These are phyloP conservation scores for Ascaphus truei DNA, from an alignment of 2,113 vertebrate genomes.

Conservation along the genomic window DNA sequence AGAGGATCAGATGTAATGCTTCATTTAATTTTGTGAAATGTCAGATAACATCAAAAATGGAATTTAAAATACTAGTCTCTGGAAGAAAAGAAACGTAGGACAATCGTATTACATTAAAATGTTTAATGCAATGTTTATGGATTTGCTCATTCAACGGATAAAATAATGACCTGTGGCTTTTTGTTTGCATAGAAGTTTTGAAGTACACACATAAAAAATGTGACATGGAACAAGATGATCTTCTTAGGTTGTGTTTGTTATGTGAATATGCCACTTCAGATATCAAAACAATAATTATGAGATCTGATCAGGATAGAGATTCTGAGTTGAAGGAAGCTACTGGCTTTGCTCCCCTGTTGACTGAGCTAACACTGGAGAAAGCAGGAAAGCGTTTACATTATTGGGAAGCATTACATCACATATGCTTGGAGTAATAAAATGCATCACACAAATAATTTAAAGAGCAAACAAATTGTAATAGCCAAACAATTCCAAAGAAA, in stretches of 20 bases:
- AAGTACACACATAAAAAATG: background rate
- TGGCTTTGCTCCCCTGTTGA: too few relatives aligned
- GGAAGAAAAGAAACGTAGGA: conserved; percentile 57
- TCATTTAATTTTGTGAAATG: conserved; percentile 70
- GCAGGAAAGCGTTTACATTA: too few relatives aligned
- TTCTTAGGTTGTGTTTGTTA: background rate
- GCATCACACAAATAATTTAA: too few relatives aligned
- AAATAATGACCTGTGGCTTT: background rate
- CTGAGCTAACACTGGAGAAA: too few relatives aligned
- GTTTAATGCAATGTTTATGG: conserved; percentile 64
- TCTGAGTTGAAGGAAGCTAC: too few relatives aligned
- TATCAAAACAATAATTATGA: too few relatives aligned
- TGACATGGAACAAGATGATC: background rate
- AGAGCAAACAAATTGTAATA: too few relatives aligned
- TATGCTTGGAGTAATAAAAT: too few relatives aligned
- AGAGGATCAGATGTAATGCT: conserved; percentile 65
- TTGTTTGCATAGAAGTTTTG: too few relatives aligned
- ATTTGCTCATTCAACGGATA: conserved; percentile 58
- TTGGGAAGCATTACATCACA: too few relatives aligned
- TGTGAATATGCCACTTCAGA: background rate
- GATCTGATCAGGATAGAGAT: too few relatives aligned
- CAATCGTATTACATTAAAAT: conserved; percentile 52
- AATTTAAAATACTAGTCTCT: conserved; percentile 61
- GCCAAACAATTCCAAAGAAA: too few relatives aligned
- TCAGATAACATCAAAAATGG: conserved; percentile 65